phyloP scores from a whole-genome alignment of 1,140 invertebrate genomes.

The Ceratina calcarata region DNA sequence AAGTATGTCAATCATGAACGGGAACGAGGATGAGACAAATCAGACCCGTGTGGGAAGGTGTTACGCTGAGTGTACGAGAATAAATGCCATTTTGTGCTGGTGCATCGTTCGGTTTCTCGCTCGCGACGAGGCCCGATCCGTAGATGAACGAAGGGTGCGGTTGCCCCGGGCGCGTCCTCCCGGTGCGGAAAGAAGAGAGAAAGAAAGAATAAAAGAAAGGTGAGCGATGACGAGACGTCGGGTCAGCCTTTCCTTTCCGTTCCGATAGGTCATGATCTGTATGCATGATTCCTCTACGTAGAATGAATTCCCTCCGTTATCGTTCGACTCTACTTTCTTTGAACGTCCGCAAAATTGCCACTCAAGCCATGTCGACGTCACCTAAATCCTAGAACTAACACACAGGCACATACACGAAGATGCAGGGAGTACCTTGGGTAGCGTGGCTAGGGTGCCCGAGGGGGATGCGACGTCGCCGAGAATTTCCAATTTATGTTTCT shows the following conservation, averaged over 20 bases:
- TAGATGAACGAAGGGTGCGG: too few relatives aligned
- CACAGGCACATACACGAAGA: constrained; percentile 65
- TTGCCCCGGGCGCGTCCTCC: too few relatives aligned
- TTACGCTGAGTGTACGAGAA: constrained; percentile 21
- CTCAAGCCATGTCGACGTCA: constrained; percentile 63
- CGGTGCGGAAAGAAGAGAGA: constrained; percentile 48
- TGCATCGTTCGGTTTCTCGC: constrained; percentile 46
- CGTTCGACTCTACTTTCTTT: constrained; percentile 7
- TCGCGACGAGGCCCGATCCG: too few relatives aligned
- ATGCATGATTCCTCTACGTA: constrained; percentile 17
- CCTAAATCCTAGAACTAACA: constrained; percentile 70
- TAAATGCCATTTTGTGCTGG: constrained; percentile 47
- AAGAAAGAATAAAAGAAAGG: constrained; percentile 46
- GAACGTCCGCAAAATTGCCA: constrained; percentile 36
- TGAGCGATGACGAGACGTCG: constrained; percentile 51
- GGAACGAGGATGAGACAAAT: constrained; percentile 1
- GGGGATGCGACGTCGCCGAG: constrained; percentile 55
- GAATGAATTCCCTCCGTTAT: constrained; percentile 10
- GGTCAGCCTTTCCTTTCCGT: constrained; percentile 23
- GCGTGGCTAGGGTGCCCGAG: background rate
- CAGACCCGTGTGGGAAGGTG: constrained; percentile 22
- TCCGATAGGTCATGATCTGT: constrained; percentile 25
- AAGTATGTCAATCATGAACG: constrained; percentile 46
- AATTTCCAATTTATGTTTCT: background rate
- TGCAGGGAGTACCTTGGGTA: constrained; percentile 40